phyloP scores from a whole-genome alignment of 2,113 vertebrate species.

The Corynorhinus townsendii region DNA sequence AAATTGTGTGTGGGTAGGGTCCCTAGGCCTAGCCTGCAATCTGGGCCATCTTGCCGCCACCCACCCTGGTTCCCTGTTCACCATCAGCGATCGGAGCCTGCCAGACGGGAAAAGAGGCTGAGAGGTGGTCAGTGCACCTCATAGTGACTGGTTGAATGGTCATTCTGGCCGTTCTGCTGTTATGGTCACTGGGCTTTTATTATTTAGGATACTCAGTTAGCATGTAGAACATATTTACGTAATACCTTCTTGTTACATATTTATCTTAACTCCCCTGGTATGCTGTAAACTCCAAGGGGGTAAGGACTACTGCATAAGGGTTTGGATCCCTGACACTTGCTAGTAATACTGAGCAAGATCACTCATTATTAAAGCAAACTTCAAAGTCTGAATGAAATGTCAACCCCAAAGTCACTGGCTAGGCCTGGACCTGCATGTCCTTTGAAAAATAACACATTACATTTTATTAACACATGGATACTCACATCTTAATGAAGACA shows the following conservation, averaged over 20 bases:
- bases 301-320: background rate
- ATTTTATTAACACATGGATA: background rate
- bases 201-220: background rate
- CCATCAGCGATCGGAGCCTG: too few relatives aligned
- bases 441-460: background rate
- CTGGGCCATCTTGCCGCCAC: too few relatives aligned
- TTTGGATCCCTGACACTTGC: background rate
- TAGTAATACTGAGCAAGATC: background rate
- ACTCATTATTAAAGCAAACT: background rate
- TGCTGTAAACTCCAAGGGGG: background rate
- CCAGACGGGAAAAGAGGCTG: too few relatives aligned
- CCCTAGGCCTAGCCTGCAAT: too few relatives aligned
- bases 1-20: too few relatives aligned
- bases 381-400: background rate
- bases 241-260: background rate
- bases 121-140: too few relatives aligned
- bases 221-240: background rate
- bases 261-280: background rate
- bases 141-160: too few relatives aligned
- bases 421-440: background rate
- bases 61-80: too few relatives aligned
- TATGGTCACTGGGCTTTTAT: too few relatives aligned
- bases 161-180: too few relatives aligned
- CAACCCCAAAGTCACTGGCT: background rate
- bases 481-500: background rate